Conservation (phyloP, 2,113 vertebrate species). For the Heteronetta atricapilla region DNA sequence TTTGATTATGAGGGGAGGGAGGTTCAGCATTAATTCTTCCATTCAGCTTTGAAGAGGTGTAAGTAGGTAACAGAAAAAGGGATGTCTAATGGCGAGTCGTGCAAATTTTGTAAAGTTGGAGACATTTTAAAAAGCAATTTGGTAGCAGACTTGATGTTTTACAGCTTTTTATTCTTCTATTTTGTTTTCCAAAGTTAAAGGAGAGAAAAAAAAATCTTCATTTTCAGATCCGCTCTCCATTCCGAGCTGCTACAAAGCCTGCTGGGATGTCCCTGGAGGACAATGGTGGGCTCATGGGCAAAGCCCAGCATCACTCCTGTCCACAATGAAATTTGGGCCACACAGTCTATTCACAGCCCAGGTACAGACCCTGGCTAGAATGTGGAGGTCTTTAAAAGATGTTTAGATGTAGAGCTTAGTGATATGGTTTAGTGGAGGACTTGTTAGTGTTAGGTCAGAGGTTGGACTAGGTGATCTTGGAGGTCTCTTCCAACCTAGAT, state of each 20-base stretch:
- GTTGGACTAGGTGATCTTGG: too few species aligned
- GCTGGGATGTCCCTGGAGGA: background rate
- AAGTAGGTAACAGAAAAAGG: slow-evolving; percentile 45
- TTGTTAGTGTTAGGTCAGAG: too few species aligned
- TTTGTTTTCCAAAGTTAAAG: slow-evolving; percentile 40
- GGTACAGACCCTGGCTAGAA: background rate
- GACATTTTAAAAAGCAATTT: slow-evolving; percentile 23
- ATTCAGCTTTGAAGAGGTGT: slow-evolving; percentile 38
- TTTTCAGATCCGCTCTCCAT: background rate
- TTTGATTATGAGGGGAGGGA: slow-evolving; percentile 53
- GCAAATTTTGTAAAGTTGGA: slow-evolving; percentile 33
- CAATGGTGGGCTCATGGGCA: background rate
- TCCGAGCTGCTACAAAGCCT: background rate
- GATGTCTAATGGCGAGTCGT: background rate
- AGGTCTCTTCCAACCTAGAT: too few species aligned
- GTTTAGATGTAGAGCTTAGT: too few species aligned
- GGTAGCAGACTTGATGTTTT: background rate
- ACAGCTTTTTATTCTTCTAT: slow-evolving; percentile 8
- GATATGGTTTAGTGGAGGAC: too few species aligned
- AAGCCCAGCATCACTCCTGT: background rate
- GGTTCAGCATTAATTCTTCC: slow-evolving; percentile 58
- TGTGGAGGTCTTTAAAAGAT: background rate
- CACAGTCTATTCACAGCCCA: background rate
- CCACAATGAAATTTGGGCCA: background rate
- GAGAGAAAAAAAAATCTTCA: background rate